Conservation (phyloP, 2,888 invertebrate genomes). For the Neria commutata region DNA sequence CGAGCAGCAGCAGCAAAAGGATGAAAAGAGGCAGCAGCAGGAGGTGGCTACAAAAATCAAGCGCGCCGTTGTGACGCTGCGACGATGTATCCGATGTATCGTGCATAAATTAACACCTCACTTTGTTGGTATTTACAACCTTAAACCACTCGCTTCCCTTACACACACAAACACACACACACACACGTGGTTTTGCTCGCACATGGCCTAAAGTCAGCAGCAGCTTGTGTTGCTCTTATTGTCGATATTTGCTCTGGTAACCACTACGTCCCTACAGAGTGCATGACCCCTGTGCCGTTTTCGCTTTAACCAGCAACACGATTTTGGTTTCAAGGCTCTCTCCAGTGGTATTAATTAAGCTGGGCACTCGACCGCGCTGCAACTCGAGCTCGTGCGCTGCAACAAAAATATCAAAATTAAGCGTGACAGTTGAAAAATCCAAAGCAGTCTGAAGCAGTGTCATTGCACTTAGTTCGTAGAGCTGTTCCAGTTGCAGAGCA, state of each 20-base stretch:
- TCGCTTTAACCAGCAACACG: too few relatives aligned
- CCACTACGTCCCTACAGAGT: too few relatives aligned
- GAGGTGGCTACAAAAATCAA: not conserved
- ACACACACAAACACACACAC: not conserved
- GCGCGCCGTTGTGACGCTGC: too few relatives aligned
- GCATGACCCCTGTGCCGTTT: too few relatives aligned
- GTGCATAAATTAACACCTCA: slow-evolving; percentile 43
- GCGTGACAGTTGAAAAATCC: not conserved
- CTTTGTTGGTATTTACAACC: slow-evolving; percentile 39
- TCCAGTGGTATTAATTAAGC: slow-evolving; percentile 24
- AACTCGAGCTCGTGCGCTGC: not conserved
- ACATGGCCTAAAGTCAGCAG: not conserved
- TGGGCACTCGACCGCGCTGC: not conserved
- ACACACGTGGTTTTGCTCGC: not conserved
- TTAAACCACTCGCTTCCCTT: too few relatives aligned
- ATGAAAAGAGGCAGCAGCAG: slow-evolving; percentile 4
- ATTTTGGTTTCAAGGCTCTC: slow-evolving; percentile 17
- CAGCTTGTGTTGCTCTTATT: too few relatives aligned
- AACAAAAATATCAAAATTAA: slow-evolving; percentile 13
- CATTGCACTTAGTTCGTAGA: not conserved
- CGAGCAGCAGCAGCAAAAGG: not conserved
- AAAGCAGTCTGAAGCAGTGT: not conserved
- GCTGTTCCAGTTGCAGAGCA: not conserved
- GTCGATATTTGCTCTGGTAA: too few relatives aligned
- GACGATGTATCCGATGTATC: slow-evolving; percentile 32